Evolutionary conservation across 2,113 vertebrate genomes (phyloP).

Genomic region (Pagrus major): DNA sequence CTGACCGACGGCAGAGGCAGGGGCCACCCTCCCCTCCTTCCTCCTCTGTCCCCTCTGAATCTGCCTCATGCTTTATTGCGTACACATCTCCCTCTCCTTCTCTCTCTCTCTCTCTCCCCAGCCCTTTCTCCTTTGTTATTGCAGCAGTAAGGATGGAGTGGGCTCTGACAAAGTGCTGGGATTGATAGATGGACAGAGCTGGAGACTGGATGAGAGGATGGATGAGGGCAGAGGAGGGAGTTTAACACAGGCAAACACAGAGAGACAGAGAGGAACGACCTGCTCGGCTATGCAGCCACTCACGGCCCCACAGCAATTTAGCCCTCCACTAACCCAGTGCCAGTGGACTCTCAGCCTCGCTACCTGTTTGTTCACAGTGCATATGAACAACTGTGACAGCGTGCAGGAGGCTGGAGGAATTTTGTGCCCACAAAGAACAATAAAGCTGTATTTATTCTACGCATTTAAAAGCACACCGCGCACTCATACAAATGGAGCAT

Average conservation of each 20-base stretch:
- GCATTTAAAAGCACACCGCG: slow-evolving; percentile 6
- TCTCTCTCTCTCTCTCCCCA: not conserved
- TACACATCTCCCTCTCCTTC: slow-evolving; percentile 39
- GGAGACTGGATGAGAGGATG: slow-evolving; percentile 97
- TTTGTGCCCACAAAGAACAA: slow-evolving; percentile 37
- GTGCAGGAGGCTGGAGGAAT: slow-evolving; percentile 45
- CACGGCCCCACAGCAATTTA: slow-evolving; percentile 95
- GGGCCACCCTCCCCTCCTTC: slow-evolving; percentile 63
- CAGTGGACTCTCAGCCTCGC: slow-evolving; percentile 88
- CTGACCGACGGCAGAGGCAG: slow-evolving; percentile 35
- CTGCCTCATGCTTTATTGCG: slow-evolving; percentile 59
- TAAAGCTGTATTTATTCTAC: slow-evolving; percentile 7
- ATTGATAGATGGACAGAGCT: slow-evolving; percentile 99
- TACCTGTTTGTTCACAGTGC: slow-evolving; percentile 85
- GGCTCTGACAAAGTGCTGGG: slow-evolving; percentile 96
- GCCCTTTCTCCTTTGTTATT: slow-evolving; percentile 84
- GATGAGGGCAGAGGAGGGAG: slow-evolving; percentile 91
- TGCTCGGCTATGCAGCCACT: slow-evolving; percentile 91
- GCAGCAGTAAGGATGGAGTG: slow-evolving; percentile 92
- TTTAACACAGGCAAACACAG: slow-evolving; percentile 98
- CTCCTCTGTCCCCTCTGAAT: slow-evolving; percentile 53
- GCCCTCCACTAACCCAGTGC: slow-evolving; percentile 90
- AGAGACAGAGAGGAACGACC: slow-evolving; percentile 98
- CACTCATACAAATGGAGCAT: not conserved
- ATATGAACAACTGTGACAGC: slow-evolving; percentile 77